phyloP scores from a whole-genome alignment of 2,888 invertebrate genomes.

The Atethmia centrago region DNA sequence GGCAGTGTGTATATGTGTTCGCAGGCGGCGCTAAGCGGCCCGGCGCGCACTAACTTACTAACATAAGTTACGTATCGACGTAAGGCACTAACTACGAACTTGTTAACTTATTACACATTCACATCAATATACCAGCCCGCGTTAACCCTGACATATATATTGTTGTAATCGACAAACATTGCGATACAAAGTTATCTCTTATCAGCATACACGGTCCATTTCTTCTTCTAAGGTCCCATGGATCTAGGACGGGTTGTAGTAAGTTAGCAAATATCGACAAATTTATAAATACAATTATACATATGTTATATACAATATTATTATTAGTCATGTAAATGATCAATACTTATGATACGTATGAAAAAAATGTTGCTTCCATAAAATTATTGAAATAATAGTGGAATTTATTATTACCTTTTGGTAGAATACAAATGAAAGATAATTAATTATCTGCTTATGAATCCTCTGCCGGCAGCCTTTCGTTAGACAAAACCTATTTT shows the following conservation, averaged over 20 bases:
- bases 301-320: slow-evolving; percentile 88
- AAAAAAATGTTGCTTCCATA: slow-evolving; percentile 88
- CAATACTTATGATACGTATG: slow-evolving; percentile 86
- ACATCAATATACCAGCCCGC: slow-evolving; percentile 13
- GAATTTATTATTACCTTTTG: slow-evolving; percentile 75
- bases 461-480: slow-evolving; percentile 74
- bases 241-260: slow-evolving; percentile 76
- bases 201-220: slow-evolving; percentile 16
- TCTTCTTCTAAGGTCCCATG: slow-evolving; percentile 14
- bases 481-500: slow-evolving; percentile 53
- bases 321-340: slow-evolving; percentile 83
- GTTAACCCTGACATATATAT: slow-evolving; percentile 12
- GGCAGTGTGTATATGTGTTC: slow-evolving; percentile 84
- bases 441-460: slow-evolving; percentile 66
- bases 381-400: slow-evolving; percentile 80
- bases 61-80: slow-evolving; percentile 84
- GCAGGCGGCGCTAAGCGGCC: slow-evolving; percentile 88
- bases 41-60: slow-evolving; percentile 83
- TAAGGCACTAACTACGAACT: slow-evolving; percentile 87
- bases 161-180: slow-evolving; percentile 9
- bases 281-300: slow-evolving; percentile 85
- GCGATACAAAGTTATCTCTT: slow-evolving; percentile 12
- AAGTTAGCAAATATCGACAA: slow-evolving; percentile 85
- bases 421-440: slow-evolving; percentile 73
- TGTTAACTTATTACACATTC: slow-evolving; percentile 87